Percentiles rank a stretch among this genome's conserved stretches.
phyloP scores from a whole-genome alignment of 2,888 invertebrate genomes.

The Drosophila setosimentum region DNA sequence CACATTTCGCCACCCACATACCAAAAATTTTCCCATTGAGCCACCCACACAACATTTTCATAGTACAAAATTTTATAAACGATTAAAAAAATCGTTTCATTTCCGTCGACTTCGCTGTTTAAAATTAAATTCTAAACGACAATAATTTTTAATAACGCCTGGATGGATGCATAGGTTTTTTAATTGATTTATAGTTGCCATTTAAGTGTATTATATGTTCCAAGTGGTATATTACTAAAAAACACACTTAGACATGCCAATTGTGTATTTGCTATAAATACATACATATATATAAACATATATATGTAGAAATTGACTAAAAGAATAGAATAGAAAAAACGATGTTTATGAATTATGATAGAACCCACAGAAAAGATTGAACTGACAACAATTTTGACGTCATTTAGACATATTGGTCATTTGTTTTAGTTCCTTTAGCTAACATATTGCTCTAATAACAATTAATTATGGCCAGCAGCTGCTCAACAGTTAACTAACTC shows the following conservation, averaged over 20 bases:
- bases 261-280: background rate
- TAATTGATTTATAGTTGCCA: slow-evolving; percentile 66
- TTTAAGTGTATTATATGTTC: slow-evolving; percentile 21
- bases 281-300: background rate
- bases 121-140: slow-evolving; percentile 55
- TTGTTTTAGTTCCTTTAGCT: slow-evolving; percentile 53
- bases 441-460: slow-evolving; percentile 52
- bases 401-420: slow-evolving; percentile 73
- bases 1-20: slow-evolving; percentile 9
- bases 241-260: slow-evolving; percentile 18
- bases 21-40: slow-evolving; percentile 1
- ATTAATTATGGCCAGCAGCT: slow-evolving; percentile 46
- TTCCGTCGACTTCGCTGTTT: slow-evolving; percentile 53
- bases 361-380: slow-evolving; percentile 2
- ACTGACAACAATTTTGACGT: slow-evolving; percentile 66
- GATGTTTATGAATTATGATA: slow-evolving; percentile 54
- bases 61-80: slow-evolving; percentile 73
- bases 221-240: slow-evolving; percentile 1
- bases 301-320: background rate
- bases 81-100: slow-evolving; percentile 76
- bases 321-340: background rate
- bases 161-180: slow-evolving; percentile 21
- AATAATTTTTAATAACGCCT: slow-evolving; percentile 48
- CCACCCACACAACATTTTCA: slow-evolving; percentile 21
- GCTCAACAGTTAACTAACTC: slow-evolving; percentile 1